A percentile compares a stretch with the other conserved stretches of the same genome.
phyloP scores from a whole-genome alignment of 2,888 invertebrate genomes.

The Meandrusa payeni region DNA sequence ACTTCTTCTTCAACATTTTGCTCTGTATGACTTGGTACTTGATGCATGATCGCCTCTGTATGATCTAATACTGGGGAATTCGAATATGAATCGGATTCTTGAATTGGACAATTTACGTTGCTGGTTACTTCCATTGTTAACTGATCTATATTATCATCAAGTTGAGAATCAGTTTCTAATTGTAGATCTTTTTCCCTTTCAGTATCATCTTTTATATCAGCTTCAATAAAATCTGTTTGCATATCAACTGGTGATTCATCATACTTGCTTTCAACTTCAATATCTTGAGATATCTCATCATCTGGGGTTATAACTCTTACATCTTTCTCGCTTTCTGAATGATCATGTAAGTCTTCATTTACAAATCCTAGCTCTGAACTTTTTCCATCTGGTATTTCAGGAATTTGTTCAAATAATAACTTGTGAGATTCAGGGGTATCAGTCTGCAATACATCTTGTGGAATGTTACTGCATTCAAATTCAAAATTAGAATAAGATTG shows the following conservation, averaged over 20 bases:
- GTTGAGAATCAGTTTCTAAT: constrained; percentile 10
- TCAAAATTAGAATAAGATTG: constrained; percentile 54
- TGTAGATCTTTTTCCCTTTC: constrained; percentile 20
- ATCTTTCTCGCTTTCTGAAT: constrained; percentile 62
- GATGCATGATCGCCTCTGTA: constrained; percentile 31
- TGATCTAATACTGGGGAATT: constrained; percentile 31
- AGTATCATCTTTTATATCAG: constrained; percentile 26
- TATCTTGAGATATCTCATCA: constrained; percentile 59
- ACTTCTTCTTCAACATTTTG: background rate
- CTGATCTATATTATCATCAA: constrained; percentile 28
- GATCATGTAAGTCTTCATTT: constrained; percentile 60
- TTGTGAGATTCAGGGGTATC: constrained; percentile 77
- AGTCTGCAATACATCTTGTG: constrained; percentile 58
- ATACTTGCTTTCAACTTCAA: constrained; percentile 57
- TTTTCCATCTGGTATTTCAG: constrained; percentile 75
- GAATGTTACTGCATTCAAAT: constrained; percentile 52
- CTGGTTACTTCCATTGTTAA: background rate
- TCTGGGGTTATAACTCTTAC: constrained; percentile 50
- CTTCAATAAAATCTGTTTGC: constrained; percentile 24
- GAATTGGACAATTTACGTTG: constrained; percentile 28
- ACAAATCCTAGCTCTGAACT: constrained; percentile 70
- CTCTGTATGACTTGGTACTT: constrained; percentile 12
- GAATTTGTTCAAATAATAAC: constrained; percentile 72
- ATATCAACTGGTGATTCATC: constrained; percentile 50
- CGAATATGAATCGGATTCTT: constrained; percentile 29